Evolutionary conservation across 2,888 invertebrate species (phyloP), one percentile per base, ranked within the genome.

Genomic region (Phalangium opilio): DNA sequence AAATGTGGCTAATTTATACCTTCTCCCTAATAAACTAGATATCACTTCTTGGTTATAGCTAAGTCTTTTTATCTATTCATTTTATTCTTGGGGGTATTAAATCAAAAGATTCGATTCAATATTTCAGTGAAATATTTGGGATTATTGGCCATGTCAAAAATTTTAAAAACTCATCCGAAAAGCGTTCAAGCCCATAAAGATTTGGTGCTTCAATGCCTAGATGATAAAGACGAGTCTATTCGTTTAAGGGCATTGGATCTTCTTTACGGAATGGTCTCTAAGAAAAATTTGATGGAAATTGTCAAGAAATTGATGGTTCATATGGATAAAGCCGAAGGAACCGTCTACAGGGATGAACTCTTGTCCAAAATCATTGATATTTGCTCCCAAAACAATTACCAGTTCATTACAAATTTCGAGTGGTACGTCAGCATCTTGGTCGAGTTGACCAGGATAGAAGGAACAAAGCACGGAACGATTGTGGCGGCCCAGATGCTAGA

Each of bases 171-270:
- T 3, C 96, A 99, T 67, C 98, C 98, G 14, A 98, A 98, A 70
- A 93, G 93, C 57, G 98, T 98, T 34, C 96, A 98, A 68, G 81
- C 91, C 11, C 98, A 98, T 68, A 98, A 98, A 69, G 98, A 99
- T 70, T 75, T 99, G 41, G 90, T 99, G 58, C 75, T 99, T 67
- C 84, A 91, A 58, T 99, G 98, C 69, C 73, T 99, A 55, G 98
- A 99, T 66, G 98, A 99, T 66, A 96, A 96, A 69, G 98, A 99
- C 64, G 98, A 99, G 67, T 93, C 91, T 42, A 99, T 99, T 62
- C 73, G 98, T 59, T 71, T 98, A 55, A 74, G 96, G 44, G 91
- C 98, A 7, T 71, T 98, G 44, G 96, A 98, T 64, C 74, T 99
- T 41, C 72, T 98, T 0, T 96, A 96, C 68, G 96, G 98, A 60